Evolutionary conservation across 2,797 vertebrate genomes (phyloP), one percentile per base, ranked within the genome.

Genomic region (Picus viridis): DNA sequence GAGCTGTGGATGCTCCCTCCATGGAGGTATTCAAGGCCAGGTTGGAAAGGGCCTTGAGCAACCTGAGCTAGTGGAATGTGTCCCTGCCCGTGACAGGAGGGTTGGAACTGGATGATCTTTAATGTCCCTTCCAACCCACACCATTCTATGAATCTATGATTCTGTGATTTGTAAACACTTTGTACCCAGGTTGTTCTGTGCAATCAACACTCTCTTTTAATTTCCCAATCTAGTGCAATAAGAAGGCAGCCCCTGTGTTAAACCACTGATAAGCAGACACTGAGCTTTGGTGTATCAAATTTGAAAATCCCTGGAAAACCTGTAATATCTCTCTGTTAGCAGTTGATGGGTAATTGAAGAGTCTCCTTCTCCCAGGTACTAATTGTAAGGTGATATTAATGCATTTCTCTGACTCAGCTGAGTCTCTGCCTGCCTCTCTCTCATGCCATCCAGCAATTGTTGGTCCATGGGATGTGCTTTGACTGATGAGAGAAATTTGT

Each of bases 401-500:
- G 58, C 14, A 30, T 86, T 93, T 77, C 45, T 84, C 34, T 77
- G 53, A 47, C 70, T 96, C 71, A 62, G 9, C 29, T 56, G 36
- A 68, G 53, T 45, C 47, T 82, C 39, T 39, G 39, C 39, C 24
- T 43, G n/a, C 78, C 47, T 81, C 24, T 43, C 36, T 80, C 6
- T 88, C 36, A 78, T 58, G 69, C 76, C 86, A 20, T 39, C 84
- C 65, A 45, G 62, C 64, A 67, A 75, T 70, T 86, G 75, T 75
- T 65, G 86, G 90, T 83, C 80, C 79, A 86, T 1, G 12, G 84
- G 74, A 77, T 80, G 77, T 64, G 79, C 24, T 84, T 94, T 91
- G 71, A 82, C 30, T 78, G 90, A 95, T 92, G 88, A 82, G 75
- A 78, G 80, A 16, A 83, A 91, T 90, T 91, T 92, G 59, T 87